Evolutionary conservation across 2,113 vertebrate genomes (phyloP).

Genomic region (Cololabis saira): DNA sequence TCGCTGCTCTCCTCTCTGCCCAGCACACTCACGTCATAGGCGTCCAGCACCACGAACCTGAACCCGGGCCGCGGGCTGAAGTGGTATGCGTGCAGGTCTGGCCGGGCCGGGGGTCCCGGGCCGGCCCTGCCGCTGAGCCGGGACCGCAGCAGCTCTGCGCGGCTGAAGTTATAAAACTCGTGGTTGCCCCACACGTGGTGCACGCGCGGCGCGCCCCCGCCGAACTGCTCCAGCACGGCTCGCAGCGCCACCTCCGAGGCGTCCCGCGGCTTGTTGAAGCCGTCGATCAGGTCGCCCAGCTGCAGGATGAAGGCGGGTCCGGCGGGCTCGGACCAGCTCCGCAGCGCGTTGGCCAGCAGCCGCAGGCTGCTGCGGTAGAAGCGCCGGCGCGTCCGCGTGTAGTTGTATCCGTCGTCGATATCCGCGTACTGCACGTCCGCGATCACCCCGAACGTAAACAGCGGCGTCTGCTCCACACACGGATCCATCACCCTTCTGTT

Average conservation of each 20-base stretch:
- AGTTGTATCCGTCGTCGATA: conserved; percentile 87
- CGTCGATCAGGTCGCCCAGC: conserved; percentile 94
- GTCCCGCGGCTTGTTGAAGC: conserved; percentile 80
- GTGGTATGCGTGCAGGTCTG: conserved; percentile 85
- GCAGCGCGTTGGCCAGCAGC: conserved; percentile 79
- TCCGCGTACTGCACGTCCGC: conserved; percentile 94
- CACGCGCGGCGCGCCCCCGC: conserved; percentile 73
- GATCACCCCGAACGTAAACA: conserved; percentile 89
- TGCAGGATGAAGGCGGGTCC: conserved; percentile 86
- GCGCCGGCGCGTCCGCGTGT: conserved; percentile 68
- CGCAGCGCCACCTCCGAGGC: conserved; percentile 81
- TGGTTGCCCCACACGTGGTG: conserved; percentile 97
- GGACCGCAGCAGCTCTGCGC: conserved; percentile 78
- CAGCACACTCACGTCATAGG: conserved; percentile 89
- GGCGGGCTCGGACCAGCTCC: conserved; percentile 78
- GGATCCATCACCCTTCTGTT: conserved; percentile 81
- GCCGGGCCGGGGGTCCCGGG: background rate
- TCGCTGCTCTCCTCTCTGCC: conserved; percentile 81
- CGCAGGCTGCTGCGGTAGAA: conserved; percentile 87
- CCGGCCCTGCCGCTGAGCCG: conserved; percentile 81
- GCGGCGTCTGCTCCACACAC: conserved; percentile 11
- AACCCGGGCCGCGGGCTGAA: conserved; percentile 86
- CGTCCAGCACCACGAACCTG: conserved; percentile 88
- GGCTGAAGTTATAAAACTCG: conserved; percentile 94
- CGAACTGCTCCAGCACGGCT: conserved; percentile 80